Evolutionary conservation across 2,113 vertebrate genomes (phyloP).

Genomic region (Tapirus terrestris): DNA sequence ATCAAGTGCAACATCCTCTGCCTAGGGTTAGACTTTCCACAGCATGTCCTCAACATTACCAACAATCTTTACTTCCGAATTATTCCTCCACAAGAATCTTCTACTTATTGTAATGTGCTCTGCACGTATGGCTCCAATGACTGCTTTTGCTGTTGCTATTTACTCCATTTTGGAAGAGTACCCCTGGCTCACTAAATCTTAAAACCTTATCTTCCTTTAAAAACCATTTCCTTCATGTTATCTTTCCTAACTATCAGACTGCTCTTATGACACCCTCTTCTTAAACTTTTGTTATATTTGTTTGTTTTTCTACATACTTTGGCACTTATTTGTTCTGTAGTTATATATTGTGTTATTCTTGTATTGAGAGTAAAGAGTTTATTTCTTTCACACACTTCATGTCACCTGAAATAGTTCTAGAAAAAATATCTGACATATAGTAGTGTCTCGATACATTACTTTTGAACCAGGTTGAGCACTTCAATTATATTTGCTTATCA

Average conservation of each 20-base stretch:
- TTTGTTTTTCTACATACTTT: conserved; percentile 20
- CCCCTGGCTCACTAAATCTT: neutral
- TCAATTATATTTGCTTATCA: neutral
- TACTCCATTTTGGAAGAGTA: neutral
- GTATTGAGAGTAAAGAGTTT: neutral
- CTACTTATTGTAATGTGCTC: neutral
- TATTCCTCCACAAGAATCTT: neutral
- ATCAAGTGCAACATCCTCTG: neutral
- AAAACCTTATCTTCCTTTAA: neutral
- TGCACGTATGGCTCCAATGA: neutral
- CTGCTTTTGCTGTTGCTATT: neutral
- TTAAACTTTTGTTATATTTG: neutral
- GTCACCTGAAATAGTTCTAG: neutral
- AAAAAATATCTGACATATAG: neutral
- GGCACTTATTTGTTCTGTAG: neutral
- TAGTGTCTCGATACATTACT: neutral
- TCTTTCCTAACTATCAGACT: neutral
- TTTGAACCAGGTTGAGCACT: neutral
- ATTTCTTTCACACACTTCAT: neutral
- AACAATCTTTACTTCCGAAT: neutral
- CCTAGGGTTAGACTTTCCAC: neutral
- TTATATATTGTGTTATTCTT: neutral
- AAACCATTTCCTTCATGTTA: neutral
- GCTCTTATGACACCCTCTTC: neutral
- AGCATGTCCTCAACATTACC: neutral